Evolutionary conservation across 2,888 invertebrate species (phyloP), one percentile per base, ranked within the genome.

Genomic region (Cylloceria caligata): DNA sequence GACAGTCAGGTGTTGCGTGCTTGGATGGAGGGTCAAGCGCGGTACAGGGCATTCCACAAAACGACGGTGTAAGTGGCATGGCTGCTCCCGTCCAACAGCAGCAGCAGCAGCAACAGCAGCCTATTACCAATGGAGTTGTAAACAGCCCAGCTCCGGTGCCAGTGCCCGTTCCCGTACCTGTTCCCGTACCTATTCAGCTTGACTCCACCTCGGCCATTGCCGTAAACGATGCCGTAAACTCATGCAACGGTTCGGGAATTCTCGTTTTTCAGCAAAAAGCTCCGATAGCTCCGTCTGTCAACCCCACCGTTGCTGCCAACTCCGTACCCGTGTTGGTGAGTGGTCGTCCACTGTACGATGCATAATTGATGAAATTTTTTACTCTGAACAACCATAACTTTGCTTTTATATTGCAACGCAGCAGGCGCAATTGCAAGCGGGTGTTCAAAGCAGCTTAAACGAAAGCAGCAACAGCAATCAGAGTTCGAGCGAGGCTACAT

Each of bases 321-420:
- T 94, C 94, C 91, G 94, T 96, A 89, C 96, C 96, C 71, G 96
- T 96, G 88, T 93, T 96, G 94, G 96, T 96, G 91, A 94, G 94
- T 93, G 60, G 69, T 45, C 16, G 11, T 60, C 30, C n/a, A n/a
- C n/a, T n/a, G n/a, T n/a, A n/a, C n/a, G n/a, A n/a, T n/a, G n/a
- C n/a, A n/a, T n/a, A n/a, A n/a, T n/a, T n/a, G n/a, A n/a, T n/a
- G n/a, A n/a, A n/a, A n/a, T n/a, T n/a, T n/a, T n/a, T n/a, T n/a
- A n/a, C n/a, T n/a, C n/a, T n/a, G n/a, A n/a, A n/a, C n/a, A n/a
- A n/a, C n/a, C n/a, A n/a, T n/a, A n/a, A n/a, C n/a, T 24, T 52
- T 19, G 21, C 16, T 49, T 57, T 36, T 72, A 80, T 89, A 89
- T 19, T 39, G n/a, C 27, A 21, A 9, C 16, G 16, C 88, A 96